Base-by-base conservation (phyloP, 1,140 invertebrate genomes). In the Penaeus vannamei region DNA sequence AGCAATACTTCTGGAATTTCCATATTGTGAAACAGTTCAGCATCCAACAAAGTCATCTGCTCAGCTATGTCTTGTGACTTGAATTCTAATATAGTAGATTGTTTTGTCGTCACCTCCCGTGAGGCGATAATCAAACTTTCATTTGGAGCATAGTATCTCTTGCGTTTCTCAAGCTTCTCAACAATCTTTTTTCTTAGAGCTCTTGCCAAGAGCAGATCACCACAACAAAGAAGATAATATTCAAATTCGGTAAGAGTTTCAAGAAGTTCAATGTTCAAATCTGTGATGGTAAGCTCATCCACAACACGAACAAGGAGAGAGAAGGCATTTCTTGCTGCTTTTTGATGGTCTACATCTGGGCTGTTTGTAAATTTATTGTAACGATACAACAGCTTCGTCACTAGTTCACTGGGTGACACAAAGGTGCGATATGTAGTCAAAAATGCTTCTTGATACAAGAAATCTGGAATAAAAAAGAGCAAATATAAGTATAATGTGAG, bases 11-110 rank as follows among this genome's bases (percentile, higher is more conserved):
- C 99, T 1, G 98, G 97, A 91, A 98, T 98, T 93, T 99, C 98
- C 92, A 99, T 98, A 93, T 98, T 97, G 93, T 97, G 96, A 93
- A 99, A 99, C 26, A 99, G 94, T 91, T 99, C 97, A 0, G 98
- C 96, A 93, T 99, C 99, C 29, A 99, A 93, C 23, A 99, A 92
- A 0, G 99, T 99, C 98, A 99, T 99, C 94, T 99, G 99, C 93
- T 99, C 98, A 8, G 99, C 99, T 59, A 97, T 95, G 88, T 96
- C 96, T 92, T 96, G 95, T 29, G 98, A 97, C 93, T 99, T 99
- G 92, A 99, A 98, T 93, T 98, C 97, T 10, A 99, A 93, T 26
- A 99, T 93, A 3, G 96, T 96, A 60, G 62, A 79, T 19, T 66
- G 81, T 42, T 66, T 82, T 23, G 83, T 84, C 5, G 81, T 72